phyloP scores from a whole-genome alignment of 2,888 invertebrate species.

The Stramonita haemastoma region DNA sequence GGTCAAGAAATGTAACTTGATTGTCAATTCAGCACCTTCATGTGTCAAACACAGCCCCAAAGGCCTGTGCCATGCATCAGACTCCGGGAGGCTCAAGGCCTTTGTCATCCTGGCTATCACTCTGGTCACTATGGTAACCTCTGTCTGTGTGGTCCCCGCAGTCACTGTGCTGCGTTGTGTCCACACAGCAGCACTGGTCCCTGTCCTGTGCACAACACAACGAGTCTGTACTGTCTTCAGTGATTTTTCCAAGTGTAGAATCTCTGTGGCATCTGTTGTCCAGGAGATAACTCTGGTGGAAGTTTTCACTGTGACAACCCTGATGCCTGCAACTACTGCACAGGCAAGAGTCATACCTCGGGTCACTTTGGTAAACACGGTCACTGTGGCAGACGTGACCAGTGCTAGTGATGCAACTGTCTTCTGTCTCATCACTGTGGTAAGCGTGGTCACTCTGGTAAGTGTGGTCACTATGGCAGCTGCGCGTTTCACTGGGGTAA shows the following conservation, averaged over 20 bases:
- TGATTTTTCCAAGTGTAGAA: not conserved
- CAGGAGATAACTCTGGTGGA: not conserved
- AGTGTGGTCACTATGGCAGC: not conserved
- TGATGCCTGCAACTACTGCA: not conserved
- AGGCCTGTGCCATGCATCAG: too few species aligned
- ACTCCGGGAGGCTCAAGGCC: too few species aligned
- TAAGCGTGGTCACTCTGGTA: not conserved
- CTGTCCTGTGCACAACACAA: too few species aligned
- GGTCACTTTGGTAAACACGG: not conserved
- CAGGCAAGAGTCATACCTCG: not conserved
- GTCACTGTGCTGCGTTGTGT: not conserved
- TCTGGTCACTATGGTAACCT: conserved; percentile 20
- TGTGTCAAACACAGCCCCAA: too few species aligned
- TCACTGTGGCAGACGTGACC: not conserved
- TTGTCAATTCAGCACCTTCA: too few species aligned
- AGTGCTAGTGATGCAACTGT: not conserved
- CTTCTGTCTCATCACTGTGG: not conserved
- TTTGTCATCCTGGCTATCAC: not conserved
- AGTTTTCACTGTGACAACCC: not conserved
- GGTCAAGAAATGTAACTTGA: too few species aligned
- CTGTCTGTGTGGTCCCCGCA: not conserved
- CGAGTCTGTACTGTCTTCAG: not conserved
- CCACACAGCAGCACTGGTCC: too few species aligned
- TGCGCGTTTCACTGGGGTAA: too few species aligned
- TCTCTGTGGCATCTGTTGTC: not conserved